Evolutionary conservation across 2,888 invertebrate genomes (phyloP).

Genomic region (Lasioglossum pauxillum): DNA sequence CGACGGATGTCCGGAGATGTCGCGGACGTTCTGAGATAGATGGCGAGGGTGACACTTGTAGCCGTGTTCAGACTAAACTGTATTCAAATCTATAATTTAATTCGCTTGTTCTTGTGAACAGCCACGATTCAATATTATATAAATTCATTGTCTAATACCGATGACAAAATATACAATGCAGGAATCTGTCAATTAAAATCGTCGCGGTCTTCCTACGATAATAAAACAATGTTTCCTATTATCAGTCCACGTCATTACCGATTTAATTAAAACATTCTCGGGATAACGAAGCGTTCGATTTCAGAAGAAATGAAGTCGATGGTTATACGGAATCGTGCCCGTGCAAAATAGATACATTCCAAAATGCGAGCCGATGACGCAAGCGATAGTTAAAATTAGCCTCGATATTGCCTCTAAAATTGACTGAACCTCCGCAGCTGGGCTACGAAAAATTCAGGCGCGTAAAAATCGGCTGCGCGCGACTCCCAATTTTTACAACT

Average conservation of each 20-base stretch:
- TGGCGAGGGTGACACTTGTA: constrained; percentile 43
- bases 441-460: constrained; percentile 25
- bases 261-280: neutral
- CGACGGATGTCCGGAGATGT: constrained; percentile 22
- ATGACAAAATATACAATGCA: neutral
- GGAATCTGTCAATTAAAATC: neutral
- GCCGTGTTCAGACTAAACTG: neutral
- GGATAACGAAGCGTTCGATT: neutral
- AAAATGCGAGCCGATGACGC: constrained; percentile 53
- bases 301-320: neutral
- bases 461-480: constrained; percentile 8
- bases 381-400: constrained; percentile 65
- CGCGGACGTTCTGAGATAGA: constrained; percentile 39
- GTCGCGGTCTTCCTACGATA: neutral
- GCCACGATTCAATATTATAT: too few relatives aligned
- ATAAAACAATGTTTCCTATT: neutral
- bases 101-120: neutral
- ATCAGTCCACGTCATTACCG: neutral
- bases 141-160: neutral
- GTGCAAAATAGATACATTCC: constrained; percentile 44
- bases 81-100: constrained; percentile 6
- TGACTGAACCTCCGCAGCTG: constrained; percentile 45
- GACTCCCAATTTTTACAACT: neutral
- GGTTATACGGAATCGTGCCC: neutral
- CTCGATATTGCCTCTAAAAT: constrained; percentile 69